Base-by-base conservation (phyloP, 2,888 invertebrate genomes). In the Aspidiotus destructor region DNA sequence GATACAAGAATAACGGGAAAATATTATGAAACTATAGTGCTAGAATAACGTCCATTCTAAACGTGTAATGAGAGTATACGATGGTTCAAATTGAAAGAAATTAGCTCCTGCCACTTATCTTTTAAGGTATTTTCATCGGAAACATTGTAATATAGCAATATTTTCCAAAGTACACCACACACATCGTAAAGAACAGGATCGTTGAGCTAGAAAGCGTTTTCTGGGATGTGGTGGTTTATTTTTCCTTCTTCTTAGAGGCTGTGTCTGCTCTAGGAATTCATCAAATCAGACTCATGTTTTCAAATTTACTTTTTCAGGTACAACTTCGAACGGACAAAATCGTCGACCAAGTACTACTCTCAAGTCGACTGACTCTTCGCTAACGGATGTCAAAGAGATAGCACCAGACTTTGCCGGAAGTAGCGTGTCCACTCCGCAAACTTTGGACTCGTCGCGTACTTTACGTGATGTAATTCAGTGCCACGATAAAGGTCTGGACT, bases 401-500 rank as follows among this genome's bases (percentile, higher is more conserved):
- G 52, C 57, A 13, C 44, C 16, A 16, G 63, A 70, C 17, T 68
- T 44, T 70, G n/a, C 70, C 70, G 60, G 71, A 71, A 68, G 72
- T 72, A 40, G 71, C 72, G 70, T 72, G 67, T 63, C 60, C 42
- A 65, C 69, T 52, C 60, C 62, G 53, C 54, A 62, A 40, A 62
- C 53, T 41, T 28, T 61, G 13, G 70, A 44, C n/a, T 41, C 58
- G 13, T 48, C 54, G 10, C 28, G 28, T 28, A 70, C 74, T 63
- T 77, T 83, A 70, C 78, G 80, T 69, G 77, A 79, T 69, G 75
- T 82, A 60, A 78, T 87, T 62, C 81, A 78, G 68, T 89, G 89
- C 77, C 81, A 83, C 74, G 86, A 88, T 73, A 84, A 80, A 73
- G 81, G 82, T 44, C 82, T 81, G 73, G 76, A 79, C 69, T 81